Percentiles rank a stretch among this genome's conserved stretches.
These are phyloP conservation scores for Psylliodes chrysocephalus DNA, from an alignment of 2,888 invertebrate genomes.

Conservation along the genomic window DNA sequence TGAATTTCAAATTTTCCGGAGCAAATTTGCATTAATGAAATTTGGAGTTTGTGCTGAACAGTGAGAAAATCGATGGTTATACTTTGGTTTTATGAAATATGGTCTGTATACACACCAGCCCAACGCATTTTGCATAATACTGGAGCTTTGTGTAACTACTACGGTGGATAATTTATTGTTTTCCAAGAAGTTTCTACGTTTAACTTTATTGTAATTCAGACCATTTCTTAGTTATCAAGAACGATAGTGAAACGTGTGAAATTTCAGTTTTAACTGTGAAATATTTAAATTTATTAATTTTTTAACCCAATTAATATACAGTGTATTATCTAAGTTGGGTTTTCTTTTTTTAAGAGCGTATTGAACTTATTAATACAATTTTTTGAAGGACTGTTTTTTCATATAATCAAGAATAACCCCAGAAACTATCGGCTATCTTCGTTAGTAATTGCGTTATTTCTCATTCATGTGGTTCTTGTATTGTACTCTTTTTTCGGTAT, in stretches of 20 bases:
- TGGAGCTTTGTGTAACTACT: slow-evolving; percentile 47
- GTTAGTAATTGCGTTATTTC: too few relatives aligned
- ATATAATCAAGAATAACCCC: too few relatives aligned
- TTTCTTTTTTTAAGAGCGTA: too few relatives aligned
- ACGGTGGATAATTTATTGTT: slow-evolving; percentile 29
- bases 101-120: slow-evolving; percentile 39
- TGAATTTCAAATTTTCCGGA: slow-evolving; percentile 33
- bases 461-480: too few relatives aligned
- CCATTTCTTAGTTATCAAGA: slow-evolving; percentile 5
- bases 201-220: slow-evolving; percentile 18
- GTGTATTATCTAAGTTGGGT: too few relatives aligned
- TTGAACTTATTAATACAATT: too few relatives aligned
- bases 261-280: too few relatives aligned
- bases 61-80: slow-evolving; percentile 39
- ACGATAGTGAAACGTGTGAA: neutral
- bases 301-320: too few relatives aligned
- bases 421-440: too few relatives aligned
- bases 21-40: slow-evolving; percentile 38
- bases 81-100: slow-evolving; percentile 43
- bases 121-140: slow-evolving; percentile 50
- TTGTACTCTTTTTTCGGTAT: too few relatives aligned
- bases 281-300: too few relatives aligned
- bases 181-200: slow-evolving; percentile 21
- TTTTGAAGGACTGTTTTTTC: too few relatives aligned
- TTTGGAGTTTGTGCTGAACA: slow-evolving; percentile 34